Evolutionary conservation across 2,888 invertebrate species (phyloP).

Genomic region (Rhagonycha lutea): DNA sequence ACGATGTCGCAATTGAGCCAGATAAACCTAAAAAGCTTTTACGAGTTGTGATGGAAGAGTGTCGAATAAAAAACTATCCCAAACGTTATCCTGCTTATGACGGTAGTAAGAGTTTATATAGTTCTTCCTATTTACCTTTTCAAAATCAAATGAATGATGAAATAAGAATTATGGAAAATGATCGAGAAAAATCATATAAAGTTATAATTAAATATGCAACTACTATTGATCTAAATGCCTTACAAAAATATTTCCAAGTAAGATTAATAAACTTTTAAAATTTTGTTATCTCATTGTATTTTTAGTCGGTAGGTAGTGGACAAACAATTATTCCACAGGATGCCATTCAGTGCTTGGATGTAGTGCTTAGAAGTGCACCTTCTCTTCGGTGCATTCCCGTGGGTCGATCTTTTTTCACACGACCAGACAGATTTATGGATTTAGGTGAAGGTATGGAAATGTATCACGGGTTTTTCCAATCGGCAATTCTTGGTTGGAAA

Average conservation of each 20-base stretch:
- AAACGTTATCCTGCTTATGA: constrained; percentile 69
- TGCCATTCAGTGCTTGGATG: constrained; percentile 80
- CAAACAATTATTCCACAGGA: constrained; percentile 57
- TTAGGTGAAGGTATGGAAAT: constrained; percentile 85
- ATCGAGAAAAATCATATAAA: constrained; percentile 48
- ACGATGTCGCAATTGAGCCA: constrained; percentile 77
- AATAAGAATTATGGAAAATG: constrained; percentile 43
- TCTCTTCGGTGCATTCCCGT: constrained; percentile 60
- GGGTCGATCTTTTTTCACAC: constrained; percentile 80
- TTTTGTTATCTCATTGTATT: not conserved
- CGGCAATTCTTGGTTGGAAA: constrained; percentile 85
- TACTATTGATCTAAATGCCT: constrained; percentile 58
- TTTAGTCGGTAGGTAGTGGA: not conserved
- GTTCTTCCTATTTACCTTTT: constrained; percentile 56
- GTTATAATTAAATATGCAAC: constrained; percentile 62
- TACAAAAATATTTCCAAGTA: constrained; percentile 34
- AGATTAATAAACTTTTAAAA: constrained; percentile 39
- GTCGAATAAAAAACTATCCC: constrained; percentile 48
- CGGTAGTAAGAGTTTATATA: constrained; percentile 71
- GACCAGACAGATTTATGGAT: constrained; percentile 53
- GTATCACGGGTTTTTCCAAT: constrained; percentile 93
- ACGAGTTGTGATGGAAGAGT: constrained; percentile 51
- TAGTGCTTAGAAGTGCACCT: constrained; percentile 74
- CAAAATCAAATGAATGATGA: constrained; percentile 40
- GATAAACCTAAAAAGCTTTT: constrained; percentile 70